Percentiles rank a stretch among this genome's conserved stretches.
Conservation (phyloP, 1,140 invertebrate genomes). For the Mactra quadrangularis region DNA sequence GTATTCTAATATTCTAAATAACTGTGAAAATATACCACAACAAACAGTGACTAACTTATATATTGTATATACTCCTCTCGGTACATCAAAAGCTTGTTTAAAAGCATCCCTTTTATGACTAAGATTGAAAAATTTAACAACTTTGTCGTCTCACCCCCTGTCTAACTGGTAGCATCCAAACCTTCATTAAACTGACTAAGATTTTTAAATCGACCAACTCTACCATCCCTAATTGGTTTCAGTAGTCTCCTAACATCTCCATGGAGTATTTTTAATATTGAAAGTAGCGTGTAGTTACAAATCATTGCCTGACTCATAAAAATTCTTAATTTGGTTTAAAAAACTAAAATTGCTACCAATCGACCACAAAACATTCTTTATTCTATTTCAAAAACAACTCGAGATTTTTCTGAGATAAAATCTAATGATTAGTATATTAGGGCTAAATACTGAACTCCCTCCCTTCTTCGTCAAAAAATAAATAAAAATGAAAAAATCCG, state of each 20-base stretch:
- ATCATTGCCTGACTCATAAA: not conserved
- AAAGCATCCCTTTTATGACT: constrained; percentile 18
- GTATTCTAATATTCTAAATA: too few species aligned
- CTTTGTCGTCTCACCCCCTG: too few species aligned
- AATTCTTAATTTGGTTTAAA: constrained; percentile 28
- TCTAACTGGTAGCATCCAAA: too few species aligned
- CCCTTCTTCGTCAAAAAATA: too few species aligned
- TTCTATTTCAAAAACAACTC: constrained; percentile 38
- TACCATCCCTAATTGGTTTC: constrained; percentile 19
- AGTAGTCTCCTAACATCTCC: not conserved
- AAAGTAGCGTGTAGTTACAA: constrained; percentile 12
- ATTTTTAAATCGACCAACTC: not conserved
- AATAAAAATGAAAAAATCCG: too few species aligned
- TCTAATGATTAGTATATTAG: too few species aligned
- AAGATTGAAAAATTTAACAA: constrained; percentile 24
- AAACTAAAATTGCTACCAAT: constrained; percentile 23
- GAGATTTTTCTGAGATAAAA: constrained; percentile 21
- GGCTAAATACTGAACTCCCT: too few species aligned
- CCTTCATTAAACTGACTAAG: too few species aligned
- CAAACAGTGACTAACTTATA: too few species aligned
- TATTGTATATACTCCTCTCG: too few species aligned
- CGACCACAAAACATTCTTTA: constrained; percentile 43
- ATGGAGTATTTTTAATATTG: constrained; percentile 7
- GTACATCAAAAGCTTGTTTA: too few species aligned
- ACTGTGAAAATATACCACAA: too few species aligned